phyloP scores from a whole-genome alignment of 2,113 vertebrate species.

The Callospermophilus lateralis region DNA sequence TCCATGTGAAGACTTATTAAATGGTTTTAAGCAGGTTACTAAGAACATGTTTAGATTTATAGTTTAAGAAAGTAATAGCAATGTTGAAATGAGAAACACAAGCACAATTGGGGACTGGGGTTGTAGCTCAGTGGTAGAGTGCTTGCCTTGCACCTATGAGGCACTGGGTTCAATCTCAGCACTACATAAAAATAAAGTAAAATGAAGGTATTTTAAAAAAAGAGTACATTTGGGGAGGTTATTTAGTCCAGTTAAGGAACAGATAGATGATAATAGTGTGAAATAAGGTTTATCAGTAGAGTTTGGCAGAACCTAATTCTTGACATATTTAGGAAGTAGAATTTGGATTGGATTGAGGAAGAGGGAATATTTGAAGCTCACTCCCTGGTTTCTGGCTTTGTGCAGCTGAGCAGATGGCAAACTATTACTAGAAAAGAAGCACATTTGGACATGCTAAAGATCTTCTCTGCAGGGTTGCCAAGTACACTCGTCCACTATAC shows the following conservation, averaged over 20 bases:
- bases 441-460: neutral
- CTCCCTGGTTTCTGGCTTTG: neutral
- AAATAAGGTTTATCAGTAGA: constrained; percentile 22
- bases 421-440: neutral
- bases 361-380: neutral
- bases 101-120: neutral
- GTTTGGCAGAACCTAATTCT: constrained; percentile 20
- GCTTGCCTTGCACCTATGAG: too few species aligned
- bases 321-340: constrained; percentile 17
- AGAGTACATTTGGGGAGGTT: neutral
- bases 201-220: too few species aligned
- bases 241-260: neutral
- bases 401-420: constrained; percentile 36
- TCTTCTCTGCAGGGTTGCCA: neutral
- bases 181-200: too few species aligned
- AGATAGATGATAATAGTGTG: neutral
- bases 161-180: too few species aligned
- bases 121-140: too few species aligned
- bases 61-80: neutral
- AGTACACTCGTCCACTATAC: neutral
- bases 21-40: constrained; percentile 38
- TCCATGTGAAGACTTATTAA: neutral
- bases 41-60: neutral
- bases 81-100: constrained; percentile 24
- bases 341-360: constrained; percentile 26